These are phyloP conservation scores for Hippocampus comes DNA, from an alignment of 2,113 vertebrate species.

Conservation along the genomic window DNA sequence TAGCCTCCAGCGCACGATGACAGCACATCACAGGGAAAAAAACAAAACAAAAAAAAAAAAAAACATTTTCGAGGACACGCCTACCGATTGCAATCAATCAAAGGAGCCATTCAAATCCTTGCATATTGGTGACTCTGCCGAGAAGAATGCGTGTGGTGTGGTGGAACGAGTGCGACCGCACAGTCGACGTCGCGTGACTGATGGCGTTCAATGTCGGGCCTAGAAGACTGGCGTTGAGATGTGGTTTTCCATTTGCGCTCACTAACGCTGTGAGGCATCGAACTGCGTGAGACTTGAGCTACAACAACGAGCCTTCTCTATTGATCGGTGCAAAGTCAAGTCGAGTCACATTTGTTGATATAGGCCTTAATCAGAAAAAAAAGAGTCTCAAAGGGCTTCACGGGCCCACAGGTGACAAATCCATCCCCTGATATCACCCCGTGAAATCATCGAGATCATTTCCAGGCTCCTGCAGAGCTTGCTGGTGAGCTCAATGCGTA, in stretches of 20 bases:
- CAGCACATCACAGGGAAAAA: neutral
- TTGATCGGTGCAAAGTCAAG: neutral
- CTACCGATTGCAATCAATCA: constrained; percentile 61
- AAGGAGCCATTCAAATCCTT: constrained; percentile 28
- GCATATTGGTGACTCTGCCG: constrained; percentile 39
- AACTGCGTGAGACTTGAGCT: constrained; percentile 1
- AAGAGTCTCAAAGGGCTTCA: too few species aligned
- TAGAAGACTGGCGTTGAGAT: constrained; percentile 55
- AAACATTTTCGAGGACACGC: constrained; percentile 36
- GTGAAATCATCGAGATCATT: too few species aligned
- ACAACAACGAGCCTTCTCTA: neutral
- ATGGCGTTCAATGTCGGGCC: constrained; percentile 51
- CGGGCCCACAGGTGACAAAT: too few species aligned
- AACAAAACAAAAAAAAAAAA: neutral
- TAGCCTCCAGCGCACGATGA: neutral
- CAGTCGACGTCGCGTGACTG: constrained; percentile 48
- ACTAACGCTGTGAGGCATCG: constrained; percentile 54
- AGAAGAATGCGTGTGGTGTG: constrained; percentile 13
- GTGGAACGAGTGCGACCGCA: constrained; percentile 39
- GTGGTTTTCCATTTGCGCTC: constrained; percentile 62
- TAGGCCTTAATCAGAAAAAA: too few species aligned
- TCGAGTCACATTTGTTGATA: too few species aligned
- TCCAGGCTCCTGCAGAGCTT: too few species aligned
- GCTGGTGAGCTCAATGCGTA: too few species aligned
- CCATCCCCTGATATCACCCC: too few species aligned